Conservation (phyloP, 2,888 invertebrate genomes). For the Pasiphila rectangulata region DNA sequence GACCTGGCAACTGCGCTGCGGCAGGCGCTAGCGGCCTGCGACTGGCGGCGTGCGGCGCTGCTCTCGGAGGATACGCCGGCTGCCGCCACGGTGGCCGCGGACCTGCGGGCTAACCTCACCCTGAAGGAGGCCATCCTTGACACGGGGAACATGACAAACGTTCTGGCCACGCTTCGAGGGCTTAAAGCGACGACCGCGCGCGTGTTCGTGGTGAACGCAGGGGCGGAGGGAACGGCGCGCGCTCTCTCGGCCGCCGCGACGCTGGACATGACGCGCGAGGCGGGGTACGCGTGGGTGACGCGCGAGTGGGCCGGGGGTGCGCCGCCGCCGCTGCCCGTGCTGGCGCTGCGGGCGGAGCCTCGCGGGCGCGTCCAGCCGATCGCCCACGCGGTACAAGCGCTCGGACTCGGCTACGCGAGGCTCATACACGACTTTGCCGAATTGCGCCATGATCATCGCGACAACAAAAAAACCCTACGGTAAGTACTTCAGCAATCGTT, state of each 20-base stretch:
- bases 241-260: conserved; percentile 83
- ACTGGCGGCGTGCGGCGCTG: conserved; percentile 26
- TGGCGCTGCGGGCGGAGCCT: conserved; percentile 42
- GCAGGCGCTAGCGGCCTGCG: conserved; percentile 27
- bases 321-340: conserved; percentile 2
- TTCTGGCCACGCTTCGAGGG: conserved; percentile 3
- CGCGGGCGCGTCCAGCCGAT: neutral
- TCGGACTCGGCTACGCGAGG: too few species aligned
- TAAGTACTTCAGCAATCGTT: too few species aligned
- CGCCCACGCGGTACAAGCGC: too few species aligned
- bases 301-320: conserved; percentile 43
- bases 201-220: conserved; percentile 90
- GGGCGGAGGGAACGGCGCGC: conserved; percentile 80
- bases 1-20: conserved; percentile 16
- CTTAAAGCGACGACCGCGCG: conserved; percentile 71
- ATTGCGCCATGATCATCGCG: too few species aligned
- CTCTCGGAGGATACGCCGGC: conserved; percentile 18
- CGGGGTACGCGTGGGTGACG: conserved; percentile 48
- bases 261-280: conserved; percentile 66
- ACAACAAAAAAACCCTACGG: too few species aligned
- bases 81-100: conserved; percentile 26
- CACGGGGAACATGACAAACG: conserved; percentile 56
- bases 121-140: neutral
- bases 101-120: neutral
- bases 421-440: too few species aligned